A percentile compares a stretch with the other conserved stretches of the same genome.
These are phyloP conservation scores for Chymomyza procnemis DNA, from an alignment of 2,888 invertebrate species.

Conservation along the genomic window DNA sequence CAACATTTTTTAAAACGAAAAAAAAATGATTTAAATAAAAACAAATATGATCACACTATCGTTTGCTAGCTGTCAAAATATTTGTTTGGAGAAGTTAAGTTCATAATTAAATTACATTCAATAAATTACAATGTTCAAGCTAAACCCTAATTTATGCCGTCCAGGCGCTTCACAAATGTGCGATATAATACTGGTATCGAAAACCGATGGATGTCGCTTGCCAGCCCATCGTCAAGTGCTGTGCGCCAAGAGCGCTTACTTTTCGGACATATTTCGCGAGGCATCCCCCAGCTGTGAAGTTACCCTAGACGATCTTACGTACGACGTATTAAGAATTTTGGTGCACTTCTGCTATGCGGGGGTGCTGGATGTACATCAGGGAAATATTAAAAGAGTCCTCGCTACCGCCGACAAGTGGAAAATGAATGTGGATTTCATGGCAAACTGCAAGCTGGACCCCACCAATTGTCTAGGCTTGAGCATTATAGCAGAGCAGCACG, in stretches of 20 bases:
- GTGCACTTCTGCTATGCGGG: slow-evolving; percentile 95
- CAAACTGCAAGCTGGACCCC: slow-evolving; percentile 88
- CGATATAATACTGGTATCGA: slow-evolving; percentile 92
- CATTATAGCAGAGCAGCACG: slow-evolving; percentile 94
- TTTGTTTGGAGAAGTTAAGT: too few relatives aligned
- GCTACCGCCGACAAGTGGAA: slow-evolving; percentile 93
- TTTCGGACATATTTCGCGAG: slow-evolving; percentile 96
- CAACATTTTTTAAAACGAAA: too few relatives aligned
- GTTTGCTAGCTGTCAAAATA: too few relatives aligned
- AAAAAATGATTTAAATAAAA: too few relatives aligned
- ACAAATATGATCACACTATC: too few relatives aligned
- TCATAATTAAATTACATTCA: too few relatives aligned
- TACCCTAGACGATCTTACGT: slow-evolving; percentile 89
- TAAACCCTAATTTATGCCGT: too few relatives aligned
- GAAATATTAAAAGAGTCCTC: slow-evolving; percentile 92
- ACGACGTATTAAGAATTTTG: slow-evolving; percentile 90
- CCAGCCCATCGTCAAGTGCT: slow-evolving; percentile 92
- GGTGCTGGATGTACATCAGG: slow-evolving; percentile 88
- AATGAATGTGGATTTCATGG: slow-evolving; percentile 89
- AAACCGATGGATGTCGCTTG: slow-evolving; percentile 83
- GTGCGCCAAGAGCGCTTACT: slow-evolving; percentile 95
- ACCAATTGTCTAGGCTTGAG: slow-evolving; percentile 96
- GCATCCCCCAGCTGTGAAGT: slow-evolving; percentile 90
- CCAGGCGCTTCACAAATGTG: too few relatives aligned
- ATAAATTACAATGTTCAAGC: too few relatives aligned